Evolutionary conservation across 2,113 vertebrate species (phyloP).

Genomic region (Caracal caracal): DNA sequence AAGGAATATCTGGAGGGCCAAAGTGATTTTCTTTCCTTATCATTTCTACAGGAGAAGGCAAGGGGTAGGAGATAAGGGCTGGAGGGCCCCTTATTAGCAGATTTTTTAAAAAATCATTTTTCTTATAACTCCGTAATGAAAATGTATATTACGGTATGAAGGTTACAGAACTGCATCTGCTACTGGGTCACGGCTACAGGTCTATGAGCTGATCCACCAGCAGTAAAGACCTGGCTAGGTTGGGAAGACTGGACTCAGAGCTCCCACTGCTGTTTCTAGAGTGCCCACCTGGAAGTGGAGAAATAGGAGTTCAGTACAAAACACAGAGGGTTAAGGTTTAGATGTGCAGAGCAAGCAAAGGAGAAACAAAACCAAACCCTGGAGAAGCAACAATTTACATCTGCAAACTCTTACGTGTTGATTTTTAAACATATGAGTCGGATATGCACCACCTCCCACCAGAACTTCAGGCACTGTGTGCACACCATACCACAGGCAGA

Average conservation of each 20-base stretch:
- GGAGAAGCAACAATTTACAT: slow-evolving; percentile 70
- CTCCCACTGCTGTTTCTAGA: slow-evolving; percentile 99
- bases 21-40: slow-evolving; percentile 77
- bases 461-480: background rate
- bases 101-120: slow-evolving; percentile 75
- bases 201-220: slow-evolving; percentile 99
- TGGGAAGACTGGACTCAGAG: slow-evolving; percentile 99
- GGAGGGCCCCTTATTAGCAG: slow-evolving; percentile 77
- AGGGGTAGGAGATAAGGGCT: slow-evolving; percentile 60
- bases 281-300: slow-evolving; percentile 97
- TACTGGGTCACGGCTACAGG: slow-evolving; percentile 94
- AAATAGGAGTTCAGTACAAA: slow-evolving; percentile 91
- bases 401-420: slow-evolving; percentile 56
- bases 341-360: slow-evolving; percentile 79
- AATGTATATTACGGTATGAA: slow-evolving; percentile 82
- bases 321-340: slow-evolving; percentile 84
- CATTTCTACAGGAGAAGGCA: slow-evolving; percentile 77
- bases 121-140: slow-evolving; percentile 84
- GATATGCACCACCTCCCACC: slow-evolving; percentile 37
- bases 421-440: slow-evolving; percentile 40
- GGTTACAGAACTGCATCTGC: slow-evolving; percentile 88
- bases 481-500: background rate
- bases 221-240: slow-evolving; percentile 99
- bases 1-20: slow-evolving; percentile 72
- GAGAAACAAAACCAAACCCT: slow-evolving; percentile 70